phyloP scores from a whole-genome alignment of 1,140 invertebrate genomes.

The Sycophila sp. region DNA sequence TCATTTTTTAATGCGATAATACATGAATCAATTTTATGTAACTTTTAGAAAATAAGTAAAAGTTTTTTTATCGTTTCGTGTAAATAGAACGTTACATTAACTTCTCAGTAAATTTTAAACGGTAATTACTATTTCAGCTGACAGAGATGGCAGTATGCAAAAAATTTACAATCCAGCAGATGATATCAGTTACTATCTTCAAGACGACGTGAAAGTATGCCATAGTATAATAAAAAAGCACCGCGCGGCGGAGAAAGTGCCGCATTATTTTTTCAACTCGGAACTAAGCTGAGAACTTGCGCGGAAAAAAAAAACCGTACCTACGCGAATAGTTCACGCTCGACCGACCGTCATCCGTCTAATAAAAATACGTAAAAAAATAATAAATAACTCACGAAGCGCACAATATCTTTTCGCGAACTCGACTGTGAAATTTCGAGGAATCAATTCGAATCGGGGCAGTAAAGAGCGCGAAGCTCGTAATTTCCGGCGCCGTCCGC shows the following conservation, averaged over 20 bases:
- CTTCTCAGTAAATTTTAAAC: too few relatives aligned
- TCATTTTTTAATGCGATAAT: neutral
- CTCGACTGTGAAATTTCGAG: too few relatives aligned
- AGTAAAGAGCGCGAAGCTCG: too few relatives aligned
- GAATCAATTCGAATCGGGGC: too few relatives aligned
- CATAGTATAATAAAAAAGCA: constrained; percentile 7
- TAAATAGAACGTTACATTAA: too few relatives aligned
- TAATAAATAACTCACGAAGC: neutral
- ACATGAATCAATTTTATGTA: neutral
- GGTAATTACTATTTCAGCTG: too few relatives aligned
- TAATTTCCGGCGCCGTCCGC: too few relatives aligned
- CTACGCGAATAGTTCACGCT: too few relatives aligned
- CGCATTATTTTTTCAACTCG: neutral
- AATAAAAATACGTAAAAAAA: neutral
- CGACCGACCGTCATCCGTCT: too few relatives aligned
- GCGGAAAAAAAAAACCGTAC: neutral
- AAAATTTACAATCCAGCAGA: constrained; percentile 3
- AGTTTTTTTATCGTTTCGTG: too few relatives aligned
- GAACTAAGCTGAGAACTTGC: neutral
- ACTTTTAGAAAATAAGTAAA: neutral
- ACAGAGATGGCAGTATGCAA: neutral
- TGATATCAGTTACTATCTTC: constrained; percentile 16
- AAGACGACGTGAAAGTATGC: constrained; percentile 17
- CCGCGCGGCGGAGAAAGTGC: constrained; percentile 7
- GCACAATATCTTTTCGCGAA: too few relatives aligned